Base-by-base conservation (phyloP, 2,113 vertebrate genomes). In the Pholis gunnellus region DNA sequence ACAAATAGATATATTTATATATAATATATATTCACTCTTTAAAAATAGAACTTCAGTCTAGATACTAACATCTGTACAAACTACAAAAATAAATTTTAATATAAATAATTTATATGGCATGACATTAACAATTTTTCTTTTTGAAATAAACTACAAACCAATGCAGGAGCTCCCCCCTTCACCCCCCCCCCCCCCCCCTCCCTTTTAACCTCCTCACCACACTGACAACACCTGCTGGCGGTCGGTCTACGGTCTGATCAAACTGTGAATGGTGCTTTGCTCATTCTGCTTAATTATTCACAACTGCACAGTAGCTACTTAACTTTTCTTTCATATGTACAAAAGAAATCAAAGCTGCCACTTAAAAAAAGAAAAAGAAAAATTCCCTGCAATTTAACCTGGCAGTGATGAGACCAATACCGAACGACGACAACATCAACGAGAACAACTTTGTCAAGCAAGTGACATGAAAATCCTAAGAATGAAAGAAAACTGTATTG, bases 61-160 rank as follows among this genome's bases (percentile, higher is more conserved):
- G 91, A 88, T 93, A 96, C 96, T 97, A 97, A 94, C 94, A 96
- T 95, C 96, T 97, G 95, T 97, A 97, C 96, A 96, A 95, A 96
- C 96, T 98, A 98, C 96, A 98, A 98, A 98, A 98, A 97, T 97
- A 98, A 97, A 89, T 91, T 95, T 95, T 95, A 67, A 96, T 97
- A 97, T 98, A 97, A 98, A 98, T 97, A 97, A 98, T 94, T 97
- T 97, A 96, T 93, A 96, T 96, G 96, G 95, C 94, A 95, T 95
- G 95, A 94, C 94, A 95, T 95, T 95, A 93, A 96, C 92, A 92
- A 56, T 80, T 92, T 82, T 87, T 89, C 92, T 93, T 36, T 36
- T 70, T 22, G 91, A 95, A 95, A 95, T 94, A 93, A 94, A 95
- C 93, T 93, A 95, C 82, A 94, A 93, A 93, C 85, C 91, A 93